phyloP scores from a whole-genome alignment of 2,113 vertebrate genomes.

The Prietella phreatophila region DNA sequence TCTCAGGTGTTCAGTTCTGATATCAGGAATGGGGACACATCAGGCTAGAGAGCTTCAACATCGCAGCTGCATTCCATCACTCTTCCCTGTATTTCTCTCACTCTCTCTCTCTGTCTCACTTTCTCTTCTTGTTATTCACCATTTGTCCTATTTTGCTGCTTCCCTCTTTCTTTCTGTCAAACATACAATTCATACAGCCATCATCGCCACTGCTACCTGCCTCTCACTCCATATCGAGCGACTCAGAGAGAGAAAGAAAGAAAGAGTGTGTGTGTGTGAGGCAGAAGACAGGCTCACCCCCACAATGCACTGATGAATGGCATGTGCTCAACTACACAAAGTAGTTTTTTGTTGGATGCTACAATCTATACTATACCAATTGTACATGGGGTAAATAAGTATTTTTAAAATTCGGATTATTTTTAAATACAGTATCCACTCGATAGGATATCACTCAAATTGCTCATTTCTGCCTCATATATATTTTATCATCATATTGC shows the following conservation, averaged over 20 bases:
- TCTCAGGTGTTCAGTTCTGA: conserved; percentile 21
- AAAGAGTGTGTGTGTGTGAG: conserved; percentile 16
- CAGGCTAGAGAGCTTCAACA: conserved; percentile 1
- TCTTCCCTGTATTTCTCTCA: conserved; percentile 4
- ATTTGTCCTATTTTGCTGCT: not conserved
- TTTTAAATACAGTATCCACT: too few species aligned
- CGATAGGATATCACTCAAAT: too few species aligned
- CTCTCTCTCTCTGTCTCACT: not conserved
- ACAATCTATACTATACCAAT: not conserved
- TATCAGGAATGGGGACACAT: conserved; percentile 21
- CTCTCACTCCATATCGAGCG: conserved; percentile 35
- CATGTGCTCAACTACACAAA: not conserved
- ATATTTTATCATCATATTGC: too few species aligned
- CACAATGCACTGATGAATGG: conserved; percentile 26
- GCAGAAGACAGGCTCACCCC: conserved; percentile 2
- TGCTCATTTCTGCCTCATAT: too few species aligned
- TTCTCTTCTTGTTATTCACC: not conserved
- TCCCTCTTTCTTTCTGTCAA: conserved; percentile 21
- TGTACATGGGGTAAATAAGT: not conserved
- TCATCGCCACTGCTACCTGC: conserved; percentile 27
- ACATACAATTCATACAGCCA: conserved; percentile 7
- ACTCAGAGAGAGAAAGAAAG: conserved; percentile 12
- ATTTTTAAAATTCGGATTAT: too few species aligned
- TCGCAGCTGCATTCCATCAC: conserved; percentile 4
- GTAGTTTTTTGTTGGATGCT: not conserved